Percentiles rank a stretch among this genome's conserved stretches.
Evolutionary conservation across 2,797 vertebrate species (phyloP).

Genomic region (Rhadinocentrus ornatus): DNA sequence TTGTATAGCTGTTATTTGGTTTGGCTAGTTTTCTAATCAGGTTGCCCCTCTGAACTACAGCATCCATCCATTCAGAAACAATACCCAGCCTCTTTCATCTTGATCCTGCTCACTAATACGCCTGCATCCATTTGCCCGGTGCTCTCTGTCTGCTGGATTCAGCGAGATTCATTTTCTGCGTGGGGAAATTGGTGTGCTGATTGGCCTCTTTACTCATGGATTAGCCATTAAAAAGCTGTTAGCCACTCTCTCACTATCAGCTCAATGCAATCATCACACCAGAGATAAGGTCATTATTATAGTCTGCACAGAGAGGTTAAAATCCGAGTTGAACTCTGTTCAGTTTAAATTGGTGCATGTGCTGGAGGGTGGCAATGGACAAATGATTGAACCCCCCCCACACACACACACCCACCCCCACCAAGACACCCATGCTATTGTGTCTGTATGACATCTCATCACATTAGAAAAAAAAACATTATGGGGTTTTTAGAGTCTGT

Average conservation of each 20-base stretch:
- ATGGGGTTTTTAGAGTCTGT: slow-evolving; percentile 49
- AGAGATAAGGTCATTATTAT: slow-evolving; percentile 79
- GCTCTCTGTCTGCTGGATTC: slow-evolving; percentile 59
- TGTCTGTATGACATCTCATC: slow-evolving; percentile 48
- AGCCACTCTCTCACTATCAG: slow-evolving; percentile 75
- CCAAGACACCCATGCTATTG: slow-evolving; percentile 64
- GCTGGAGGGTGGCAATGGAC: slow-evolving; percentile 72
- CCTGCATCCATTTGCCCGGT: slow-evolving; percentile 67
- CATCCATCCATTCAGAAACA: slow-evolving; percentile 74
- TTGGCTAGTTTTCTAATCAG: slow-evolving; percentile 70
- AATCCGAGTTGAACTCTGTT: slow-evolving; percentile 74
- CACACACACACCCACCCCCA: too few species aligned
- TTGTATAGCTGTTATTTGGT: slow-evolving; percentile 69
- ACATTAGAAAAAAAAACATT: slow-evolving; percentile 57
- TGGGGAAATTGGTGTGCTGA: slow-evolving; percentile 76
- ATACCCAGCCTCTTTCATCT: slow-evolving; percentile 56
- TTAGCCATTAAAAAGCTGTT: slow-evolving; percentile 86
- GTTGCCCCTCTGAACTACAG: slow-evolving; percentile 64
- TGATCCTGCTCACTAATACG: slow-evolving; percentile 54
- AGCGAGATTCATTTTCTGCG: slow-evolving; percentile 76
- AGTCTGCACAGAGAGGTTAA: slow-evolving; percentile 72
- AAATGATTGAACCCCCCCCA: too few species aligned
- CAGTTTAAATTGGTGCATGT: slow-evolving; percentile 70
- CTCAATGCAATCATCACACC: slow-evolving; percentile 74
- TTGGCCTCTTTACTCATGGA: slow-evolving; percentile 82